Conservation (phyloP, 1,140 invertebrate genomes). For the Diuraphis noxia region DNA sequence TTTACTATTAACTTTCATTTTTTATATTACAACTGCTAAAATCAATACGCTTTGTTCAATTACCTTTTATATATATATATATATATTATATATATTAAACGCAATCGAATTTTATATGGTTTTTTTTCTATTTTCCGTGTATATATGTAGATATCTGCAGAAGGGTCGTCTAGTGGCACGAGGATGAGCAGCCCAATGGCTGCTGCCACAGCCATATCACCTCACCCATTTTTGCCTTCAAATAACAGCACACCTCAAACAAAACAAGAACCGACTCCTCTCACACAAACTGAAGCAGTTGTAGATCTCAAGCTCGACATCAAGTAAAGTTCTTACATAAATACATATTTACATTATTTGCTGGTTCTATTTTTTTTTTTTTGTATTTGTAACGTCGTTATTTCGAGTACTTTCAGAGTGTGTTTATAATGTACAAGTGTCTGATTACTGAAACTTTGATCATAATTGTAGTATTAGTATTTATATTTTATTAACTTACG, state of each 20-base stretch:
- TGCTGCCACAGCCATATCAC: slow-evolving; percentile 42
- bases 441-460: background rate
- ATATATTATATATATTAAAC: too few relatives aligned
- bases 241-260: background rate
- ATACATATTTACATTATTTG: background rate
- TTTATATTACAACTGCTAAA: background rate
- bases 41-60: background rate
- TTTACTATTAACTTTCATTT: background rate
- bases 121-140: background rate
- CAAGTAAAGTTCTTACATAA: background rate
- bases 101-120: background rate
- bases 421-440: background rate
- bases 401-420: background rate
- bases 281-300: background rate
- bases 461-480: background rate
- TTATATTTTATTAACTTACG: background rate
- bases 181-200: slow-evolving; percentile 47
- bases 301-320: slow-evolving; percentile 9
- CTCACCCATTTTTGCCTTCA: slow-evolving; percentile 45
- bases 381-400: background rate
- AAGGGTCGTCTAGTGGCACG: background rate
- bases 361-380: background rate
- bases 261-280: slow-evolving; percentile 38
- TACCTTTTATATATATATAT: too few relatives aligned
- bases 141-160: slow-evolving; percentile 14